These are phyloP conservation scores for Oedothorax gibbosus DNA, from an alignment of 1,140 invertebrate genomes.

Conservation along the genomic window DNA sequence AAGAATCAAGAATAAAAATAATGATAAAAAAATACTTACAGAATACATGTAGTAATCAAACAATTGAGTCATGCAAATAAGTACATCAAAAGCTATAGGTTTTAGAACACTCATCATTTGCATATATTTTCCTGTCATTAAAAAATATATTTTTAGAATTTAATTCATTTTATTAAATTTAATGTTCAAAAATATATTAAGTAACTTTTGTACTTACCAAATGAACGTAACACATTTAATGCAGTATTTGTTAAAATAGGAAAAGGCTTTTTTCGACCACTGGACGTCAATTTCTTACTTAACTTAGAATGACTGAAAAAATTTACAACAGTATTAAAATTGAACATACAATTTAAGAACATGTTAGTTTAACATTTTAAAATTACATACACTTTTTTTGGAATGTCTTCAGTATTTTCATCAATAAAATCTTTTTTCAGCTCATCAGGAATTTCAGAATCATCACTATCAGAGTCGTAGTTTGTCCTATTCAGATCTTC, in stretches of 20 bases:
- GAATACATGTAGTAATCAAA: constrained; percentile 96
- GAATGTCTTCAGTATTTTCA: constrained; percentile 71
- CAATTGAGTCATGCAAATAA: constrained; percentile 90
- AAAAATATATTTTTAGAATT: not conserved
- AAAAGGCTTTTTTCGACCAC: constrained; percentile 49
- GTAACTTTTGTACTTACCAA: constrained; percentile 76
- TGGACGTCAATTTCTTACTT: constrained; percentile 33
- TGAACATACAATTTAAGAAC: not conserved
- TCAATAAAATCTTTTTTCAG: constrained; percentile 78
- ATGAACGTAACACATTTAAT: constrained; percentile 89
- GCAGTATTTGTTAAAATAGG: constrained; percentile 91
- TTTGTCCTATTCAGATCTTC: constrained; percentile 20
- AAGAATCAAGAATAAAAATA: not conserved
- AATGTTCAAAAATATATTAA: too few species aligned
- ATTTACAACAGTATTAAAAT: not conserved
- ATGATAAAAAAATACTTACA: constrained; percentile 67
- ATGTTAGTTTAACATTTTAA: not conserved
- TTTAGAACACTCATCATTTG: constrained; percentile 93
- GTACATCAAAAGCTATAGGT: constrained; percentile 91
- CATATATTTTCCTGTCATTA: constrained; percentile 73
- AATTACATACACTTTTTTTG: constrained; percentile 52
- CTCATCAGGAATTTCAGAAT: constrained; percentile 77
- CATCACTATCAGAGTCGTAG: constrained; percentile 79
- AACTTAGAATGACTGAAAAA: constrained; percentile 45
- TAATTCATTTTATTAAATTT: too few species aligned